Percentiles rank a stretch among this genome's conserved stretches.
Evolutionary conservation across 2,113 vertebrate species (phyloP).

Genomic region (Recurvirostra avosetta): DNA sequence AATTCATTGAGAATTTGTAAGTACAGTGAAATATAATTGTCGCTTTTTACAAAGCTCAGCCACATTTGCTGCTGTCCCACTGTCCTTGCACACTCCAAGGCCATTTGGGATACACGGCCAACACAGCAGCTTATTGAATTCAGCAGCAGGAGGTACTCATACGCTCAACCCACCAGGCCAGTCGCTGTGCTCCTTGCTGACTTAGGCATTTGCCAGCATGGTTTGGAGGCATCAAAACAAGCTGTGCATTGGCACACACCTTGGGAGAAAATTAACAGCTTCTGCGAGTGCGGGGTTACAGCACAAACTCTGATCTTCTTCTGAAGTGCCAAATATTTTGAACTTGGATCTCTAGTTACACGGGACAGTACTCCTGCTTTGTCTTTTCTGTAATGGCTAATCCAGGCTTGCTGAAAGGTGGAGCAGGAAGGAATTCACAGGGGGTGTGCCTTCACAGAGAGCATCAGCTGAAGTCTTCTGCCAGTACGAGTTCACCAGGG

Average conservation of each 20-base stretch:
- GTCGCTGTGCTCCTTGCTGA: neutral
- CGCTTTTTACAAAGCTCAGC: neutral
- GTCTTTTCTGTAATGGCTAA: neutral
- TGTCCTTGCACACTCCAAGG: neutral
- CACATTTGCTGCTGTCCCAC: neutral
- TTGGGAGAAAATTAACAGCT: slow-evolving; percentile 1
- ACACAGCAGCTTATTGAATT: neutral
- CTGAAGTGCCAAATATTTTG: neutral
- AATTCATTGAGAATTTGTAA: neutral
- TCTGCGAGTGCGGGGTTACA: neutral
- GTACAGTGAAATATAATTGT: neutral
- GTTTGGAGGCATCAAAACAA: slow-evolving; percentile 40
- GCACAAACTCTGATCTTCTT: neutral
- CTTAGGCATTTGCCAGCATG: neutral
- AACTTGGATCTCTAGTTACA: neutral
- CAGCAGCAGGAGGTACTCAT: neutral
- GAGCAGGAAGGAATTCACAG: neutral
- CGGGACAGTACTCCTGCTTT: neutral
- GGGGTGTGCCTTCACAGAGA: neutral
- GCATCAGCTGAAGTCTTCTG: neutral
- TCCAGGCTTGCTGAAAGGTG: neutral
- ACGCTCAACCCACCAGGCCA: neutral
- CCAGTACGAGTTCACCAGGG: neutral
- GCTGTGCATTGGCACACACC: neutral
- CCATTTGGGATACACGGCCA: fast-evolving